Percentiles rank a stretch among this genome's conserved stretches.
Conservation (phyloP, 1,140 invertebrate species). For the Cydia splendana region DNA sequence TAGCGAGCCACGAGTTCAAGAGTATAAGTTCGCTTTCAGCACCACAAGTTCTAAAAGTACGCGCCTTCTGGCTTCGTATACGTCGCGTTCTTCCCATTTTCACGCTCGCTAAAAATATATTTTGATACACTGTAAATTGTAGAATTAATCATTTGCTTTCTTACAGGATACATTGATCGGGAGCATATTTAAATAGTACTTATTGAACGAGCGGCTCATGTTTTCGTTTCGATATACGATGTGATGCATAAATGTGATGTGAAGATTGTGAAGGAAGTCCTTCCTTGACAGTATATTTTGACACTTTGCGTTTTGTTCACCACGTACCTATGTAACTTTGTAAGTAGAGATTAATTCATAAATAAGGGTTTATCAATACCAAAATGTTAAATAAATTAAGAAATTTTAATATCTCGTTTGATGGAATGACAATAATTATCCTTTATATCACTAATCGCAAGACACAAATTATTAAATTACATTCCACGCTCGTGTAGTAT, state of each 20-base stretch:
- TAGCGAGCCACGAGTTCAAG: constrained; percentile 77
- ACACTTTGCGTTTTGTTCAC: not conserved
- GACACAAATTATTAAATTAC: not conserved
- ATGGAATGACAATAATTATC: no score
- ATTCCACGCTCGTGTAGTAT: not conserved
- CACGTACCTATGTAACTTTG: no score
- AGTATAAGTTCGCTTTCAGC: constrained; percentile 62
- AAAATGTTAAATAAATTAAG: no score
- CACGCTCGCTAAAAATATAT: not conserved
- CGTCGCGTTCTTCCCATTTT: constrained; percentile 79
- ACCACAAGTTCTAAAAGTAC: constrained; percentile 60
- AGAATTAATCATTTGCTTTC: not conserved
- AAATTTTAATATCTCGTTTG: no score
- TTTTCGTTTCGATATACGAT: not conserved
- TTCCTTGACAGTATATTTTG: not conserved
- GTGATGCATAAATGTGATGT: no score
- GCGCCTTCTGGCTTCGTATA: constrained; percentile 66
- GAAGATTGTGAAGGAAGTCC: not conserved
- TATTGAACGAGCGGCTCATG: not conserved
- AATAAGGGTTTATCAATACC: no score
- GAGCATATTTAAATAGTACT: not conserved
- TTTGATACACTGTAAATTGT: not conserved
- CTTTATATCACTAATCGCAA: not conserved
- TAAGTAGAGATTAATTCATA: no score
- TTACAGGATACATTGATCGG: not conserved